These are phyloP conservation scores for Drosophila aldrichi DNA, from an alignment of 2,888 invertebrate genomes.

Conservation along the genomic window DNA sequence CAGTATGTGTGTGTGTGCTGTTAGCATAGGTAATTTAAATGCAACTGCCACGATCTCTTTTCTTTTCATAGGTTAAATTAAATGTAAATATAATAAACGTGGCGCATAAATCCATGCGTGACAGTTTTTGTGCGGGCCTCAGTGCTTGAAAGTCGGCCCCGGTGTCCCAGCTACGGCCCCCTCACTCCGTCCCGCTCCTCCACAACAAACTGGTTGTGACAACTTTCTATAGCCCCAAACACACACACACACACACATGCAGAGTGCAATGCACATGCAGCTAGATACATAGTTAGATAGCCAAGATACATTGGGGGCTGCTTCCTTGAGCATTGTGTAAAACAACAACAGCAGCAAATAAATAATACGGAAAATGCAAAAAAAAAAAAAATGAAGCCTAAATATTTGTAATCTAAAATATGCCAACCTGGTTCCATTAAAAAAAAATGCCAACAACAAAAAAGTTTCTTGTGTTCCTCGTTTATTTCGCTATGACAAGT, in stretches of 20 bases:
- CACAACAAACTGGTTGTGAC: conserved; percentile 74
- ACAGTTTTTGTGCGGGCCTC: conserved; percentile 66
- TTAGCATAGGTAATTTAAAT: conserved; percentile 60
- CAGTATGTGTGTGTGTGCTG: conserved; percentile 25
- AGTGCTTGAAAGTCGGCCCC: conserved; percentile 57
- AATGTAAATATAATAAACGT: conserved; percentile 80
- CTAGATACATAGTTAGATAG: conserved; percentile 49
- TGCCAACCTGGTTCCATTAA: conserved; percentile 76
- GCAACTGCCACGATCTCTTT: conserved; percentile 53
- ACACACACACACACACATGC: conserved; percentile 21
- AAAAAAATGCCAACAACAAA: neutral
- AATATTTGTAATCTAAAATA: conserved; percentile 67
- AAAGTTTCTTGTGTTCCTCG: conserved; percentile 2
- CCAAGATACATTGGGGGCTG: conserved; percentile 55
- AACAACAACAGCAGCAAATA: conserved; percentile 26
- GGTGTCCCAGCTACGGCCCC: neutral
- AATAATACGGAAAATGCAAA: conserved; percentile 51
- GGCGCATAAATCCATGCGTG: conserved; percentile 77
- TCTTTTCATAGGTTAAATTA: conserved; percentile 68
- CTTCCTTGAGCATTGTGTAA: conserved; percentile 76
- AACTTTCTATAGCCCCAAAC: conserved; percentile 69
- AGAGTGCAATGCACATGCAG: neutral
- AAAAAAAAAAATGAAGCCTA: conserved; percentile 56
- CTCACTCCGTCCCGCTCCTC: neutral
- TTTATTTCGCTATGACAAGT: conserved; percentile 39